These are phyloP conservation scores for Ostrea edulis DNA, from an alignment of 1,140 invertebrate species.

Conservation along the genomic window DNA sequence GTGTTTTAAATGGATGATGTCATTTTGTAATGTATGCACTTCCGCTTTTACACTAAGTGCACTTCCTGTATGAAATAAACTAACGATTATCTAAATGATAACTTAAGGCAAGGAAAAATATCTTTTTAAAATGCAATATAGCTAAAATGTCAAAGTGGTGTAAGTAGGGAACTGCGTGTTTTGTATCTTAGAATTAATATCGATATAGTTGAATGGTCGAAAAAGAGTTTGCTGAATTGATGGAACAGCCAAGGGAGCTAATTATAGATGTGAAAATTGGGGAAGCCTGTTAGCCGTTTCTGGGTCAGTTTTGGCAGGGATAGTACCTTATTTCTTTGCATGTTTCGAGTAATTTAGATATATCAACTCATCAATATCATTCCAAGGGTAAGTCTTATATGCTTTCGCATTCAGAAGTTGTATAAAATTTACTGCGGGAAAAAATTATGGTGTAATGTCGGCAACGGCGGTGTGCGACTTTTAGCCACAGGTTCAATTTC, in stretches of 20 bases:
- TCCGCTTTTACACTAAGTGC: background rate
- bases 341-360: constrained; percentile 42
- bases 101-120: no score
- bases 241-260: constrained; percentile 46
- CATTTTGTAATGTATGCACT: constrained; percentile 30
- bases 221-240: background rate
- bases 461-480: constrained; percentile 8
- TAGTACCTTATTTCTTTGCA: constrained; percentile 36
- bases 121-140: no score
- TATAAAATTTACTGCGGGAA: background rate
- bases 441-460: constrained; percentile 1
- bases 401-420: background rate
- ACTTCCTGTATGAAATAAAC: constrained; percentile 11
- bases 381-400: constrained; percentile 14
- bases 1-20: background rate
- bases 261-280: constrained; percentile 48
- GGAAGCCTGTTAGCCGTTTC: constrained; percentile 42
- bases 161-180: no score
- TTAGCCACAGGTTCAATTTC: background rate
- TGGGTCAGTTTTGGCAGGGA: constrained; percentile 48
- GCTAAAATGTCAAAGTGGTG: no score
- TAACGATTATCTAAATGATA: background rate
- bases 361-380: constrained; percentile 7
- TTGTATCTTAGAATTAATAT: no score
- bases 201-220: no score